Base-by-base conservation (phyloP, 2,888 invertebrate genomes). In the Drosophila maculinotata region DNA sequence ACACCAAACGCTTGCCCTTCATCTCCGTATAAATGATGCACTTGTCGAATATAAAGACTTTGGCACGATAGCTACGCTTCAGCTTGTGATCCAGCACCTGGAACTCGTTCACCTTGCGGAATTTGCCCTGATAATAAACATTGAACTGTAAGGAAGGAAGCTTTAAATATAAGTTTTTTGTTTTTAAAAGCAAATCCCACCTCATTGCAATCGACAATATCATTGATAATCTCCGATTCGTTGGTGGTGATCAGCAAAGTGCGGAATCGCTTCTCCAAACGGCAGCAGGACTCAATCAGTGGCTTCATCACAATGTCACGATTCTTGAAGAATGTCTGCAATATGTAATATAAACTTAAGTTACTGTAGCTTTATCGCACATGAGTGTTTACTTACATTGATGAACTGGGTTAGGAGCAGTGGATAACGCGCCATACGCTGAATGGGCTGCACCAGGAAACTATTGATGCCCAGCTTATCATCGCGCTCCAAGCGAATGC, bases 401-500 rank as follows among this genome's bases (percentile, higher is more conserved):
- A 91, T 90, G 49, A 92, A 91, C 69, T 91, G 89, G 31, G 90
- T 89, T 7, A 92, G 69, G 8, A 92, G 73, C 54, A 92, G 69
- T 0, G 90, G 90, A 82, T 92, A 92, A n/a, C 91, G 88, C 0
- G 91, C 90, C 86, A 92, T 90, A 35, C 92, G 87, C 65, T 92
- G 92, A 12, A 92, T 92, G 23, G 92, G 92, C 53, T 92, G 91
- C 9, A 91, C 90, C 36, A 92, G 73, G 56, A 92, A 92, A 51
- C 92, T 92, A 51, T 91, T 91, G 15, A 92, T 90, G 48, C 92
- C 92, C 68, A 92, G 74, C 62, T 91, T 91, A 69, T 92, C 92
- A 73, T 90, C 90, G 47, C 90, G 76, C 72, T 90, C 89, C 39
- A 83, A 73, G 71, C 92, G 91, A 49, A 91, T 79, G 30, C 85